These are phyloP conservation scores for Triplophysa tibetana DNA, from an alignment of 2,113 vertebrate species.

Conservation along the genomic window DNA sequence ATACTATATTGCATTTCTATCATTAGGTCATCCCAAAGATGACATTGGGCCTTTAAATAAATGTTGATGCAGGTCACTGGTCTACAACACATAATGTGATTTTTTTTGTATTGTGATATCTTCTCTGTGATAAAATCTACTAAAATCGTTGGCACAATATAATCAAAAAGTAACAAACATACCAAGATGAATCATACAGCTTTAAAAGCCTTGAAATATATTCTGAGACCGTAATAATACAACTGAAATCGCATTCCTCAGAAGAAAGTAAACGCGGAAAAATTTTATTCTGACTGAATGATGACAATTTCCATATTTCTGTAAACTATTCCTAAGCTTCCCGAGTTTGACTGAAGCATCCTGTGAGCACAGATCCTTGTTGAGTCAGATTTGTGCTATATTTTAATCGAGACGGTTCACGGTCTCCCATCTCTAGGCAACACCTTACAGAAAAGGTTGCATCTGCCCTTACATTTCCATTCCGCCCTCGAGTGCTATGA, in stretches of 20 bases:
- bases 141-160: no score
- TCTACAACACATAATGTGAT: no score
- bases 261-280: no score
- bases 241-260: neutral
- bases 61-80: no score
- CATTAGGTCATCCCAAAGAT: no score
- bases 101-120: no score
- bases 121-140: no score
- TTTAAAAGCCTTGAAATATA: no score
- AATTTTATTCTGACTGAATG: neutral
- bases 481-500: constrained; percentile 24
- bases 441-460: constrained; percentile 45
- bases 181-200: neutral
- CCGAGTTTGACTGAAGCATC: neutral
- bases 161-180: neutral
- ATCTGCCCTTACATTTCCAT: constrained; percentile 48
- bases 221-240: neutral
- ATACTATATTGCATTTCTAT: no score
- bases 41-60: no score
- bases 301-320: neutral
- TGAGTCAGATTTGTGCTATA: constrained; percentile 35
- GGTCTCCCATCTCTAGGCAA: constrained; percentile 45
- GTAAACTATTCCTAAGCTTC: neutral
- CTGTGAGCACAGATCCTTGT: constrained; percentile 13
- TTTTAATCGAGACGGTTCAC: constrained; percentile 44